Conservation (phyloP, 2,113 vertebrate species). For the Psettodes erumei region DNA sequence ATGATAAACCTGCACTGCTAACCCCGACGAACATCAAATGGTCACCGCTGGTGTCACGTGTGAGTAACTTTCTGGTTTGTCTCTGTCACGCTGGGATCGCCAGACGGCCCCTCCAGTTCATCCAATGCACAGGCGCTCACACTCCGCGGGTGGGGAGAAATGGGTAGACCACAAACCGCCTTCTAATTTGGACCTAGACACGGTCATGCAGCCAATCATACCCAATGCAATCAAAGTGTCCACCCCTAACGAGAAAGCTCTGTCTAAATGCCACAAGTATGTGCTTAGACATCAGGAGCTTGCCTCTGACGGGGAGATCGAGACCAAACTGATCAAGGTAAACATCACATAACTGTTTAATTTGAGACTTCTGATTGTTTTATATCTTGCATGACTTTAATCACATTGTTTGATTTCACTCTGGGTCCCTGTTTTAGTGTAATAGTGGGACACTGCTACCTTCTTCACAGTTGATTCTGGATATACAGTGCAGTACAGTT, state of each 20-base stretch:
- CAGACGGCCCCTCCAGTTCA: constrained; percentile 86
- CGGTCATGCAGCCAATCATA: constrained; percentile 94
- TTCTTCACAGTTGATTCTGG: neutral
- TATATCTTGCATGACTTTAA: constrained; percentile 17
- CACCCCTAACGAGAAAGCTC: constrained; percentile 91
- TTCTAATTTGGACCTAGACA: constrained; percentile 90
- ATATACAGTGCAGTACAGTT: too few species aligned
- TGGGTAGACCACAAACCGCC: constrained; percentile 97
- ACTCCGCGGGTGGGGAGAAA: constrained; percentile 91
- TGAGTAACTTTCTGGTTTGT: constrained; percentile 71
- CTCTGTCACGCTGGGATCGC: constrained; percentile 69
- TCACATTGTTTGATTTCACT: constrained; percentile 12
- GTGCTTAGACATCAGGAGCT: constrained; percentile 97
- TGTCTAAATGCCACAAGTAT: constrained; percentile 95
- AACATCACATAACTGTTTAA: constrained; percentile 35
- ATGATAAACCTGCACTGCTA: neutral
- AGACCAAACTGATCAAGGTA: constrained; percentile 97
- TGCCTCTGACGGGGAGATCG: constrained; percentile 95
- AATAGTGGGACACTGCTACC: neutral
- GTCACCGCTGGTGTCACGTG: constrained; percentile 29
- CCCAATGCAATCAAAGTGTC: constrained; percentile 92
- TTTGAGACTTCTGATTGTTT: constrained; percentile 20
- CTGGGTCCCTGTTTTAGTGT: neutral
- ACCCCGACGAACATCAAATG: neutral
- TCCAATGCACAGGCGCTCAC: constrained; percentile 88